A percentile compares a stretch with the other conserved stretches of the same genome.
Evolutionary conservation across 1,140 invertebrate species (phyloP).

Genomic region (Drosophila grimshawi): DNA sequence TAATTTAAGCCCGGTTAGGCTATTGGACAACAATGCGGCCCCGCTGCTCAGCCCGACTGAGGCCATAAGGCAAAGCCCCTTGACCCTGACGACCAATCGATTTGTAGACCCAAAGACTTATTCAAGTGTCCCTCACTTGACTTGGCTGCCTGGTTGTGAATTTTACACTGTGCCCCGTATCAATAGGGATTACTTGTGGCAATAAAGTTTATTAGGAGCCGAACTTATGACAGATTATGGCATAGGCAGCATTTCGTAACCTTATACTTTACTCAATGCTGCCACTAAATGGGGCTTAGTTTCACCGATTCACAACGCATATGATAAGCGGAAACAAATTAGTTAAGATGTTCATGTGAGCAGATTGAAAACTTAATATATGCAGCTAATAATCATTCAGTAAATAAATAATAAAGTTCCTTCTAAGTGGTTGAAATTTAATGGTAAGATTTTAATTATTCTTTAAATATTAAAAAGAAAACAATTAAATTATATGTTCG

Average conservation of each 20-base stretch:
- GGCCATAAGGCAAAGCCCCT: conserved; percentile 71
- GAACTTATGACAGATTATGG: conserved; percentile 22
- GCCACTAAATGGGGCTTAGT: not conserved
- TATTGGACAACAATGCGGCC: conserved; percentile 39
- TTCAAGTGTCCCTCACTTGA: conserved; percentile 68
- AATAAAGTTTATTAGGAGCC: conserved; percentile 15
- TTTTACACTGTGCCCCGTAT: conserved; percentile 17
- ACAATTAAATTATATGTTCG: too few relatives aligned
- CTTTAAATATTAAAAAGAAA: too few relatives aligned
- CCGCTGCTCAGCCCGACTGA: conserved; percentile 8
- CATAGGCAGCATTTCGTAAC: not conserved
- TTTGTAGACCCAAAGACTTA: conserved; percentile 61
- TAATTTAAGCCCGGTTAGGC: conserved; percentile 75
- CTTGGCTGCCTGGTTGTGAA: conserved; percentile 24
- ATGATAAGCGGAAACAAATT: too few relatives aligned
- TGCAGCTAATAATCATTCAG: too few relatives aligned
- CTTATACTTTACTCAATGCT: not conserved
- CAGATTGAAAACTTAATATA: too few relatives aligned
- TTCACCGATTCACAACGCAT: too few relatives aligned
- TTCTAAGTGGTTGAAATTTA: too few relatives aligned
- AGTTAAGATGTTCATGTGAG: too few relatives aligned
- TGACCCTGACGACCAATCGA: conserved; percentile 77
- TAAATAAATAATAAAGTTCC: too few relatives aligned
- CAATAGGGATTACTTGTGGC: conserved; percentile 27
- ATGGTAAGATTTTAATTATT: too few relatives aligned